Evolutionary conservation across 2,113 vertebrate genomes (phyloP).

Genomic region (Percina caprodes): DNA sequence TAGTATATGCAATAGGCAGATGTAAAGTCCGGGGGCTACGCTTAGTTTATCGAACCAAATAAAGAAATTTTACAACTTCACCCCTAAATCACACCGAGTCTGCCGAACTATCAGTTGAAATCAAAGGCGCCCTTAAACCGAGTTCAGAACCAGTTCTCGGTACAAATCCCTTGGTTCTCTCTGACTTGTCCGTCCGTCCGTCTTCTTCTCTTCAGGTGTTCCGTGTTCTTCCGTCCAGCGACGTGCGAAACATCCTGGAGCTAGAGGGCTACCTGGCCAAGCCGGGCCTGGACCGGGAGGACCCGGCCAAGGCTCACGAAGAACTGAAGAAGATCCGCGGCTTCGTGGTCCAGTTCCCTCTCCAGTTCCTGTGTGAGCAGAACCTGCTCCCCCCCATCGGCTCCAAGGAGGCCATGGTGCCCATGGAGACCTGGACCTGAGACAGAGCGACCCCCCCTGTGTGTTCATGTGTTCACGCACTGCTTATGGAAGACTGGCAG

Average conservation of each 20-base stretch:
- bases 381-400: slow-evolving; percentile 93
- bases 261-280: slow-evolving; percentile 89
- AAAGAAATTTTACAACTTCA: too few relatives aligned
- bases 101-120: too few relatives aligned
- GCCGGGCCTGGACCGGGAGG: slow-evolving; percentile 86
- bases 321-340: slow-evolving; percentile 95
- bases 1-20: too few relatives aligned
- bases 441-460: neutral
- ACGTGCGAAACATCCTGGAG: slow-evolving; percentile 89
- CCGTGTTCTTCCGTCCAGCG: slow-evolving; percentile 94
- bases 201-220: slow-evolving; percentile 87
- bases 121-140: too few relatives aligned
- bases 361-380: slow-evolving; percentile 92
- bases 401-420: slow-evolving; percentile 96
- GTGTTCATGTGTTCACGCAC: neutral
- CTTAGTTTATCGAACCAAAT: too few relatives aligned
- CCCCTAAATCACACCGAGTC: too few relatives aligned
- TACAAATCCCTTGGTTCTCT: neutral
- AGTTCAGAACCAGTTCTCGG: neutral
- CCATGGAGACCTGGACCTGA: slow-evolving; percentile 98
- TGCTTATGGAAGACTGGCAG: neutral
- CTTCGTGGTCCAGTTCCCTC: slow-evolving; percentile 96
- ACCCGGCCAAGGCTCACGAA: slow-evolving; percentile 88
- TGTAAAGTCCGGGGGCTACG: too few relatives aligned
- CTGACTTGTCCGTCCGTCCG: neutral